Percentiles rank a stretch among this genome's conserved stretches.
These are phyloP conservation scores for Pachypeltis micranthus DNA, from an alignment of 1,140 invertebrate species.

Conservation along the genomic window DNA sequence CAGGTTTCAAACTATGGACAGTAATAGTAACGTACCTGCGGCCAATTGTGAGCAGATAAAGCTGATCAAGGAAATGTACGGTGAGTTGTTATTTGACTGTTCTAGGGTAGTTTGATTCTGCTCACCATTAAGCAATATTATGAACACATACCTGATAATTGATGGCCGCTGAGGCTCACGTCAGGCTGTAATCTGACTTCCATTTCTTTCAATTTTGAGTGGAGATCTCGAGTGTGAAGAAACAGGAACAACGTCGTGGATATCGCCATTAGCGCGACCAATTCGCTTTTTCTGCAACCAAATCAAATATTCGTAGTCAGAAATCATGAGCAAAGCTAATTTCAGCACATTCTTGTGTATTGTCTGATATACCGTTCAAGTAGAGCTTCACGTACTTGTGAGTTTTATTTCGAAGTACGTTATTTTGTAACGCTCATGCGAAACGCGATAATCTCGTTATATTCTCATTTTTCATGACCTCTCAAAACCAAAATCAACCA, in stretches of 20 bases:
- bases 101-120: not conserved
- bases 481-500: too few species aligned
- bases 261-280: conserved; percentile 62
- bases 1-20: too few species aligned
- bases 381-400: too few species aligned
- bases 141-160: conserved; percentile 45
- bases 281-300: conserved; percentile 52
- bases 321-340: not conserved
- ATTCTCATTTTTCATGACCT: too few species aligned
- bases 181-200: conserved; percentile 62
- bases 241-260: conserved; percentile 69
- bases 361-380: too few species aligned
- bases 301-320: too few species aligned
- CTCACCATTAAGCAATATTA: not conserved
- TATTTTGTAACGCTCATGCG: too few species aligned
- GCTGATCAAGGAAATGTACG: not conserved
- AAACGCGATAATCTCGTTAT: too few species aligned
- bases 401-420: too few species aligned
- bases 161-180: conserved; percentile 54
- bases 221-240: conserved; percentile 64
- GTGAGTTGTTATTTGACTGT: not conserved
- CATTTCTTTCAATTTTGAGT: conserved; percentile 61
- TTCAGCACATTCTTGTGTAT: too few species aligned
- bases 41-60: not conserved
- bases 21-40: not conserved